Conservation (phyloP, 2,797 vertebrate species). For the Cossypha niveicapilla region DNA sequence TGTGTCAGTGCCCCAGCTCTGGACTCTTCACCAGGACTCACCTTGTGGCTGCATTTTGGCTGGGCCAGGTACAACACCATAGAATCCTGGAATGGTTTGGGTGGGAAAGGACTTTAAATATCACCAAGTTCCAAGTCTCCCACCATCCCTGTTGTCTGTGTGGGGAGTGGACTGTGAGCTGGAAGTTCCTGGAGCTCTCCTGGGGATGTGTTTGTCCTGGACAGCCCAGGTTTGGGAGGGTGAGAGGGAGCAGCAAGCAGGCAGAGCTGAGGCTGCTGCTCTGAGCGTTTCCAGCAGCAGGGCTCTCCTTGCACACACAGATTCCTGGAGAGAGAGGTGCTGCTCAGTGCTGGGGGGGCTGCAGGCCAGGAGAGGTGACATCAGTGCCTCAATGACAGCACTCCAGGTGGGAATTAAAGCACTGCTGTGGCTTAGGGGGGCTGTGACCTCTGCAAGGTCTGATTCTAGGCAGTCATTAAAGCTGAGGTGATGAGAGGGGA, state of each 20-base stretch:
- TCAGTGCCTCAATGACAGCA: neutral
- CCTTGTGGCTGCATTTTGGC: neutral
- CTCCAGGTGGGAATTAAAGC: neutral
- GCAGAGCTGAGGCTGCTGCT: neutral
- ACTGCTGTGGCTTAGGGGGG: neutral
- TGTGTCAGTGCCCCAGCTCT: accelerated
- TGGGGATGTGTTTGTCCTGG: neutral
- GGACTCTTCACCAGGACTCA: neutral
- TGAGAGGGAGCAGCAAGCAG: neutral
- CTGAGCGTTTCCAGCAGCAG: accelerated
- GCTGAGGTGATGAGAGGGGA: neutral
- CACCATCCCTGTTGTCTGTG: accelerated
- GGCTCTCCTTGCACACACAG: neutral
- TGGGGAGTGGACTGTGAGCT: accelerated
- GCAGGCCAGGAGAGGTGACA: neutral
- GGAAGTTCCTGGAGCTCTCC: neutral
- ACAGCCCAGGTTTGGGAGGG: neutral
- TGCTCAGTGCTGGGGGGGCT: neutral
- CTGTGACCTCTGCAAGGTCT: neutral
- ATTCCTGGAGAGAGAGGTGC: neutral
- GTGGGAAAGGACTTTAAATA: neutral
- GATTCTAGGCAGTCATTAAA: neutral
- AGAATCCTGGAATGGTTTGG: accelerated
- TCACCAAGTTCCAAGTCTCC: neutral
- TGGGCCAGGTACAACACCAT: neutral